Percentiles rank a stretch among this genome's conserved stretches.
phyloP scores from a whole-genome alignment of 2,797 vertebrate genomes.

The Gambusia yucatana region DNA sequence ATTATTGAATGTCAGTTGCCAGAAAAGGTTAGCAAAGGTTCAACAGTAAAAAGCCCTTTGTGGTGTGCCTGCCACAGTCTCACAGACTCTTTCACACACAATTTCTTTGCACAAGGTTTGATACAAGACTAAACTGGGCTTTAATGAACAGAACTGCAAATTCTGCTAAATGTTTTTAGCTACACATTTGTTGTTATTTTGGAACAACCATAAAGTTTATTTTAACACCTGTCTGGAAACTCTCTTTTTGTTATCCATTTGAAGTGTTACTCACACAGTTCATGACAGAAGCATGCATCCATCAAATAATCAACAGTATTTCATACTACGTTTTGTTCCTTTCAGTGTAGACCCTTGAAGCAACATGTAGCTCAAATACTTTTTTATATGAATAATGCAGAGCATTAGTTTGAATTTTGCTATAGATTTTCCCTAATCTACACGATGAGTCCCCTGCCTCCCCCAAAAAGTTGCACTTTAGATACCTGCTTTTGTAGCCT shows the following conservation, averaged over 20 bases:
- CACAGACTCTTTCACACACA: conserved; percentile 54
- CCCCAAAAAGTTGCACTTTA: background rate
- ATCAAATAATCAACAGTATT: background rate
- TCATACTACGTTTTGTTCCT: background rate
- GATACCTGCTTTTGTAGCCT: background rate
- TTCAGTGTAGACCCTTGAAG: background rate
- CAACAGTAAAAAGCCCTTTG: conserved; percentile 74
- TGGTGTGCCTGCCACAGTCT: conserved; percentile 58
- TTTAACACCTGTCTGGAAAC: conserved; percentile 23
- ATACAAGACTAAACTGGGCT: conserved; percentile 62
- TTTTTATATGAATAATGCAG: background rate
- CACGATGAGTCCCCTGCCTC: background rate
- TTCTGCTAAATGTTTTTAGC: conserved; percentile 54
- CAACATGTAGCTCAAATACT: background rate
- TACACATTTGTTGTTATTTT: conserved; percentile 54
- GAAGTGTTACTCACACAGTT: background rate
- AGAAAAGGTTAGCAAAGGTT: conserved; percentile 81
- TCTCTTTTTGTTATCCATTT: background rate
- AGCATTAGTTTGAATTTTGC: background rate
- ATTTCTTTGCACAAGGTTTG: conserved; percentile 69
- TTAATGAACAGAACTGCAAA: conserved; percentile 62
- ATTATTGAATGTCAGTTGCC: conserved; percentile 81
- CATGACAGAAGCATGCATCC: background rate
- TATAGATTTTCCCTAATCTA: background rate
- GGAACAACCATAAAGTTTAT: conserved; percentile 50